These are phyloP conservation scores for Moxostoma hubbsi DNA, from an alignment of 2,797 vertebrate species.

Conservation along the genomic window DNA sequence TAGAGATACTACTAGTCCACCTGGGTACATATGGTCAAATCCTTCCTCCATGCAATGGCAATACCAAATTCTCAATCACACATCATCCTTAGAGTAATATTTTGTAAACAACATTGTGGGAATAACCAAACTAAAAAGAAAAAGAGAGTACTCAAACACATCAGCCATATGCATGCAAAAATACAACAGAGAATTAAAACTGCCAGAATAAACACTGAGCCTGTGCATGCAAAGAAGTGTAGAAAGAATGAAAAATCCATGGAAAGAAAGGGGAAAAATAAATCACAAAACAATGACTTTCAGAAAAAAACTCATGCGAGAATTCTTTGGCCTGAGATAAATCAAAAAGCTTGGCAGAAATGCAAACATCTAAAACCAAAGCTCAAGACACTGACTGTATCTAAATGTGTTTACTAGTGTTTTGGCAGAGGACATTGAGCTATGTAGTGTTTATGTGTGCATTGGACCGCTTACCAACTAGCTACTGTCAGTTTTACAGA, in stretches of 20 bases:
- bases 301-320: not conserved
- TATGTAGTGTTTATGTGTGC: not conserved
- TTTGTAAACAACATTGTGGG: conserved; percentile 29
- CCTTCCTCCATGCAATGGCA: not conserved
- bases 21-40: no score
- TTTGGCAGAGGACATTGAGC: not conserved
- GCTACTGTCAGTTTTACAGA: conserved; percentile 40
- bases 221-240: conserved; percentile 10
- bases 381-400: not conserved
- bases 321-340: not conserved
- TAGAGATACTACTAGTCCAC: no score
- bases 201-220: conserved; percentile 1
- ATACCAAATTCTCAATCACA: conserved; percentile 30
- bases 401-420: conserved; percentile 1
- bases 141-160: conserved; percentile 11
- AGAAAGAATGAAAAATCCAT: conserved; percentile 31
- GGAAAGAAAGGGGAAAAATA: not conserved
- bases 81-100: not conserved
- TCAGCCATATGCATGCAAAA: conserved; percentile 18
- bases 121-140: not conserved
- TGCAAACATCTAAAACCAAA: not conserved
- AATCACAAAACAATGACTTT: no score
- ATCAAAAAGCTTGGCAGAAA: conserved; percentile 3
- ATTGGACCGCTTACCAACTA: conserved; percentile 2
- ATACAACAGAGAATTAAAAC: conserved; percentile 22